Evolutionary conservation across 2,113 vertebrate genomes (phyloP).

Genomic region (Chroicocephalus ridibundus): DNA sequence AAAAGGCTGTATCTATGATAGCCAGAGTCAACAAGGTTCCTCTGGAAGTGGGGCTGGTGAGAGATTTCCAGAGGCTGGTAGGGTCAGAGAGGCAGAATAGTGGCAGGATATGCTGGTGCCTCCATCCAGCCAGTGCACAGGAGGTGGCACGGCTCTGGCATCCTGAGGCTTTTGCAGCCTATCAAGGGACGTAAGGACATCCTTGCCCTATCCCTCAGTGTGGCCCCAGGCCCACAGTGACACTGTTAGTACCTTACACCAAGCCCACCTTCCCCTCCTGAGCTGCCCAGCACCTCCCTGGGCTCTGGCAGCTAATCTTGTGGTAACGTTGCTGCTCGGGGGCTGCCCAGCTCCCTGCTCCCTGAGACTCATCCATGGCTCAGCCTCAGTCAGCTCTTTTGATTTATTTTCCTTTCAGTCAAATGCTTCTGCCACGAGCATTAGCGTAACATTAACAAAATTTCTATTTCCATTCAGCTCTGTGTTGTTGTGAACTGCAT

Average conservation of each 20-base stretch:
- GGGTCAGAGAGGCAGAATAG: neutral
- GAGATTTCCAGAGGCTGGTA: neutral
- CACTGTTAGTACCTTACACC: neutral
- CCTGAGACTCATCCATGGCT: neutral
- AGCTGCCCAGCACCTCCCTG: neutral
- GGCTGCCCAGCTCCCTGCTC: neutral
- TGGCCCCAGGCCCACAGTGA: neutral
- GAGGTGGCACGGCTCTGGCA: neutral
- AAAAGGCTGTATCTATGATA: neutral
- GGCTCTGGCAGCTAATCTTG: neutral
- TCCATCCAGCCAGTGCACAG: neutral
- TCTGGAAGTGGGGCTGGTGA: neutral
- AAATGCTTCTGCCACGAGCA: neutral
- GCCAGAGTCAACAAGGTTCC: neutral
- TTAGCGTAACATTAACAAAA: neutral
- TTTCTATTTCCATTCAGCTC: constrained; percentile 35
- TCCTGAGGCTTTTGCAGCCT: neutral
- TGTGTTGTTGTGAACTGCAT: constrained; percentile 25
- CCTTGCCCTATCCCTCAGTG: neutral
- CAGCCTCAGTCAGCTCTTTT: neutral
- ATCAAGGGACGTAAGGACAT: neutral
- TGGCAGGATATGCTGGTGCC: neutral
- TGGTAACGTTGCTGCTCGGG: neutral
- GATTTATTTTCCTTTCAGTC: neutral
- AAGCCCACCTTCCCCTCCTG: neutral